Conservation (phyloP, 1,140 invertebrate genomes). For the Eriocheir sinensis region DNA sequence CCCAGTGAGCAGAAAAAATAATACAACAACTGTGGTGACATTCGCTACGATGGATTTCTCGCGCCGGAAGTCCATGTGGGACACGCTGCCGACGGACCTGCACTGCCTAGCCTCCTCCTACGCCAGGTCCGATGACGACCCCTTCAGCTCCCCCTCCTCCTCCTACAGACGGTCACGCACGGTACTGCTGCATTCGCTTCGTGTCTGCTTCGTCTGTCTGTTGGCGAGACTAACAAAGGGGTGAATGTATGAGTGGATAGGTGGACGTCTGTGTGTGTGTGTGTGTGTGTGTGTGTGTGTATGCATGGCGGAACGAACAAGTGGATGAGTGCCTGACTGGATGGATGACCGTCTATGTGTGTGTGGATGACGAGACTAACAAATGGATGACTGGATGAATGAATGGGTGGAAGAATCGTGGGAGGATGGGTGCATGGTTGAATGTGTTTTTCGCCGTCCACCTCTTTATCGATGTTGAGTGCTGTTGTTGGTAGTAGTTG, state of each 20-base stretch:
- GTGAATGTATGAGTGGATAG: neutral
- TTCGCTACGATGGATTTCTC: neutral
- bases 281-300: neutral
- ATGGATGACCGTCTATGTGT: neutral
- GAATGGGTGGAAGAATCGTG: too few species aligned
- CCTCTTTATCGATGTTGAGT: neutral
- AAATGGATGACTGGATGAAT: too few species aligned
- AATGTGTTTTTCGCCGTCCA: too few species aligned
- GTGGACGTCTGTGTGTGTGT: neutral
- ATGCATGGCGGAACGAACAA: too few species aligned
- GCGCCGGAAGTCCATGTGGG: conserved; percentile 60
- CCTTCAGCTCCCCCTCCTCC: neutral
- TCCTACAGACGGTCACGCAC: conserved; percentile 47
- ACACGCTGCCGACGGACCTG: conserved; percentile 57
- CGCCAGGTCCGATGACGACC: neutral
- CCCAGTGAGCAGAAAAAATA: neutral
- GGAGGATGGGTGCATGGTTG: too few species aligned
- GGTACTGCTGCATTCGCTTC: conserved; percentile 3
- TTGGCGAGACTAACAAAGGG: too few species aligned
- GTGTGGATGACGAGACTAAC: too few species aligned
- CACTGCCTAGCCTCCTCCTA: conserved; percentile 18
- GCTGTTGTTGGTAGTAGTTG: neutral
- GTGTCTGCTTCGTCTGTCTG: too few species aligned
- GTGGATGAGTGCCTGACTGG: too few species aligned
- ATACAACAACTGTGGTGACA: neutral